Percentiles rank a stretch among this genome's conserved stretches.
phyloP scores from a whole-genome alignment of 2,113 vertebrate genomes.

The Hemicordylus capensis region DNA sequence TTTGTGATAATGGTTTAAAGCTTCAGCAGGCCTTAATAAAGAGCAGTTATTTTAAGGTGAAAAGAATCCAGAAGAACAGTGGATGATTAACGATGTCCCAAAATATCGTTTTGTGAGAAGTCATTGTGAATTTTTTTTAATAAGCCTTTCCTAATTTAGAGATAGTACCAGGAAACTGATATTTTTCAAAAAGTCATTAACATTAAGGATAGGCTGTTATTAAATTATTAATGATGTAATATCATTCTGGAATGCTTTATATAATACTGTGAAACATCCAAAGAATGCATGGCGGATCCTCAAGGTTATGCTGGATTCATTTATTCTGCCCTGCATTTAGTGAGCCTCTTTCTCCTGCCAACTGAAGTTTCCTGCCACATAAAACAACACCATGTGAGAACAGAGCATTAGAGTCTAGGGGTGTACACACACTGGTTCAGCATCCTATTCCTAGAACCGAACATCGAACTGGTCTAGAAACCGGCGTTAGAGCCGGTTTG shows the following conservation, averaged over 20 bases:
- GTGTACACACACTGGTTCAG: no score
- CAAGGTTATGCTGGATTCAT: background rate
- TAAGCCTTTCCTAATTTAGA: constrained; percentile 2
- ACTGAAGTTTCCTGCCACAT: background rate
- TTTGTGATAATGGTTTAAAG: background rate
- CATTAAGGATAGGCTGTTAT: constrained; percentile 17
- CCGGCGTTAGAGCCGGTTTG: no score
- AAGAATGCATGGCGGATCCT: constrained; percentile 22
- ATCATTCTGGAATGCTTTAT: background rate
- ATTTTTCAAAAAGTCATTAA: background rate
- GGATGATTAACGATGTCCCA: constrained; percentile 26
- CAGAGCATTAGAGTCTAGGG: no score
- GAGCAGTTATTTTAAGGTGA: constrained; percentile 24
- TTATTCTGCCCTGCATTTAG: background rate
- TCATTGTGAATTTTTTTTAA: background rate
- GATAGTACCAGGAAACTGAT: background rate
- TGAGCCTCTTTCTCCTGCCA: background rate
- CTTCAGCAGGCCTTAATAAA: constrained; percentile 18
- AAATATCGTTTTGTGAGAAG: constrained; percentile 9
- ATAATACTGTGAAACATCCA: constrained; percentile 14
- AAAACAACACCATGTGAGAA: no score
- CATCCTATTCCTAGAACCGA: no score
- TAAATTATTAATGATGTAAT: constrained; percentile 21
- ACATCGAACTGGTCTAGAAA: no score
- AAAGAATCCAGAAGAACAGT: background rate